A percentile compares a stretch with the other conserved stretches of the same genome.
Evolutionary conservation across 2,113 vertebrate species (phyloP).

Genomic region (Arizona elegans): DNA sequence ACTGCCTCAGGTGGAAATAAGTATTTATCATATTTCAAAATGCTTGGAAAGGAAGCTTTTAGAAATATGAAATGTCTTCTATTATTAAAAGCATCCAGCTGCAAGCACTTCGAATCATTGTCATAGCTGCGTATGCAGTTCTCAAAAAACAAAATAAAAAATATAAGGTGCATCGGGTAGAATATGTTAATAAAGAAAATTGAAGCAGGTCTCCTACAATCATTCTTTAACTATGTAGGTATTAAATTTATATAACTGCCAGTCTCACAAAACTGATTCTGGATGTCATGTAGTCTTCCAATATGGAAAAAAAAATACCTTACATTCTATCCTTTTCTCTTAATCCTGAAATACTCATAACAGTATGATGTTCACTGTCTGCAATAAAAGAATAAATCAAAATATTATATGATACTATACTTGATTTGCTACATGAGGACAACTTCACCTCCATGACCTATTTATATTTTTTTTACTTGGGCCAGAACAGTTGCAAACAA

Average conservation of each 20-base stretch:
- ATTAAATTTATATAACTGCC: neutral
- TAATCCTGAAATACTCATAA: neutral
- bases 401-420: neutral
- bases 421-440: neutral
- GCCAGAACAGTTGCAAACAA: neutral
- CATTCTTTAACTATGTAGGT: neutral
- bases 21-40: conserved; percentile 16
- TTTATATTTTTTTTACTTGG: neutral
- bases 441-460: neutral
- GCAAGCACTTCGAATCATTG: neutral
- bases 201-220: neutral
- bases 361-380: too few species aligned
- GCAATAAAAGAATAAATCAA: neutral
- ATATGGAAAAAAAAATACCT: neutral
- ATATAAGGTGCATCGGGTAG: too few species aligned
- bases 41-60: neutral
- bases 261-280: neutral
- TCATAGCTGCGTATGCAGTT: neutral
- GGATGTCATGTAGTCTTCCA: neutral
- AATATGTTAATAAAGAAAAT: neutral
- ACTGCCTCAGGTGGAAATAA: conserved; percentile 31
- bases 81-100: neutral
- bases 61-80: conserved; percentile 8
- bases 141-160: neutral
- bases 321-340: neutral